Evolutionary conservation across 2,797 vertebrate species (phyloP).

Genomic region (Thamnophis elegans): DNA sequence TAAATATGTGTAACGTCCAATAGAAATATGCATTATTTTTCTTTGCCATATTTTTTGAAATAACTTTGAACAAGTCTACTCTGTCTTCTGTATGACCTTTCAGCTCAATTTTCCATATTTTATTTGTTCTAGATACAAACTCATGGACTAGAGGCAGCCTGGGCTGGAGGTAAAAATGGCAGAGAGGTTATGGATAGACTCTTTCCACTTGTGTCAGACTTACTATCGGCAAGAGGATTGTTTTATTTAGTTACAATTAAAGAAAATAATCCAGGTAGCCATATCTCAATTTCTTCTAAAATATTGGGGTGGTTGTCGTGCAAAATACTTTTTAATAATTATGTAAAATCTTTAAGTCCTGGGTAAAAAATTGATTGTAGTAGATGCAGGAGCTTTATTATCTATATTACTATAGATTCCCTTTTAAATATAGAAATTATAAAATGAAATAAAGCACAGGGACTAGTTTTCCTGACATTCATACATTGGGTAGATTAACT

Average conservation of each 20-base stretch:
- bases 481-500: background rate
- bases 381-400: background rate
- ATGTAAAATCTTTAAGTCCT: background rate
- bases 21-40: background rate
- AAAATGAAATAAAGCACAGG: background rate
- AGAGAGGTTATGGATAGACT: conserved; percentile 91
- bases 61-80: background rate
- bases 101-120: background rate
- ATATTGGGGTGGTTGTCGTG: background rate
- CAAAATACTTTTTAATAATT: background rate
- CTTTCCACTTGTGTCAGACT: conserved; percentile 79
- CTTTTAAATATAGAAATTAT: background rate
- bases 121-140: conserved; percentile 78
- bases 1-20: background rate
- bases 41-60: background rate
- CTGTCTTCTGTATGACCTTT: background rate
- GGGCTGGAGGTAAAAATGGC: conserved; percentile 89
- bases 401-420: background rate
- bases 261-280: conserved; percentile 88
- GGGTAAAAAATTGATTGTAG: background rate
- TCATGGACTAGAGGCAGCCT: conserved; percentile 85
- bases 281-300: background rate
- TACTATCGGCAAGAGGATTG: conserved; percentile 83
- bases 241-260: conserved; percentile 89
- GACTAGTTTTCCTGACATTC: background rate